These are phyloP conservation scores for Nansenia antarctica DNA, from an alignment of 2,113 vertebrate genomes.

Conservation along the genomic window DNA sequence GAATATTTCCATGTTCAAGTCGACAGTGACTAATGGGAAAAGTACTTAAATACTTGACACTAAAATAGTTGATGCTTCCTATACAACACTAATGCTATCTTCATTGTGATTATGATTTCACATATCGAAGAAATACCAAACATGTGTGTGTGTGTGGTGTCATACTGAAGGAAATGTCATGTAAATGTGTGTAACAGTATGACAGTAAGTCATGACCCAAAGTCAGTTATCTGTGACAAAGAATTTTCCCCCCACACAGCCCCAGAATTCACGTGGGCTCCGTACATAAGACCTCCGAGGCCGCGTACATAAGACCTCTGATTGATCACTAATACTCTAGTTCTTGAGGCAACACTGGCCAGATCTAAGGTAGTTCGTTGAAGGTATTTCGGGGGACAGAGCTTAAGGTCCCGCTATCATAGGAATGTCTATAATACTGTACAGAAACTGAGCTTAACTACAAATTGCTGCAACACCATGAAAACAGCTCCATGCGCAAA, in stretches of 20 bases:
- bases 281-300: slow-evolving; percentile 36
- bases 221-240: slow-evolving; percentile 12
- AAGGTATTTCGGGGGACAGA: neutral
- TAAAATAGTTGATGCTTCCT: slow-evolving; percentile 10
- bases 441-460: neutral
- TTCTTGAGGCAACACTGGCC: slow-evolving; percentile 38
- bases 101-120: slow-evolving; percentile 1
- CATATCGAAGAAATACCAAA: neutral
- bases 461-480: neutral
- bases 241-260: slow-evolving; percentile 23
- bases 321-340: slow-evolving; percentile 49
- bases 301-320: slow-evolving; percentile 42
- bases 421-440: slow-evolving; percentile 1
- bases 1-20: slow-evolving; percentile 56
- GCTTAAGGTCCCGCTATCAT: neutral
- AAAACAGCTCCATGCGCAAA: neutral
- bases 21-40: slow-evolving; percentile 9
- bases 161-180: neutral
- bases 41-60: neutral
- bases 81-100: neutral
- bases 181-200: neutral
- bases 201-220: slow-evolving; percentile 8
- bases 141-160: neutral
- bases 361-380: neutral
- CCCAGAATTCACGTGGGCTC: slow-evolving; percentile 20